Evolutionary conservation across 1,140 invertebrate genomes (phyloP).

Genomic region (Harpegnathos saltator): DNA sequence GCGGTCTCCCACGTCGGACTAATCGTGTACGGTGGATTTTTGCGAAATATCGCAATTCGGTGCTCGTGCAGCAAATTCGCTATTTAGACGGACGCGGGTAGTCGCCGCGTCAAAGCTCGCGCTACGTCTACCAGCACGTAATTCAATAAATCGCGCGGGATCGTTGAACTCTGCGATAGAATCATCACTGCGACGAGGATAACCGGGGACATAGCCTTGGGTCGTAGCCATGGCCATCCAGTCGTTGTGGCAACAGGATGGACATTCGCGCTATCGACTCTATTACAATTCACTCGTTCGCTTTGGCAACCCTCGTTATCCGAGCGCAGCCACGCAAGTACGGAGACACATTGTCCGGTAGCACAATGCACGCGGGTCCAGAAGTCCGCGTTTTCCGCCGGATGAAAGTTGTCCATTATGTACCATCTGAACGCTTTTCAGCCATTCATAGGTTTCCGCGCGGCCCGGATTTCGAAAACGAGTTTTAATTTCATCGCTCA

Average conservation of each 20-base stretch:
- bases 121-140: conserved; percentile 7
- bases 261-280: conserved; percentile 58
- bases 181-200: conserved; percentile 35
- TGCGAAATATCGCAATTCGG: too few relatives aligned
- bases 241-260: conserved; percentile 63
- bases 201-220: conserved; percentile 45
- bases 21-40: neutral
- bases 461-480: conserved; percentile 15
- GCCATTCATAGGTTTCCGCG: conserved; percentile 9
- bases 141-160: conserved; percentile 41
- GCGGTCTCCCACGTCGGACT: too few relatives aligned
- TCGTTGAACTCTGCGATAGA: conserved; percentile 49
- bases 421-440: neutral
- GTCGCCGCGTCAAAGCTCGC: neutral
- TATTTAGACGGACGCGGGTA: neutral
- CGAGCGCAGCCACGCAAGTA: conserved; percentile 56
- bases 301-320: conserved; percentile 66
- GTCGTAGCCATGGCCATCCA: conserved; percentile 54
- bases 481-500: conserved; percentile 37
- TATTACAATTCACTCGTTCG: conserved; percentile 65
- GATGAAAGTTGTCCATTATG: conserved; percentile 63
- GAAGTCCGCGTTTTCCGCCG: conserved; percentile 50
- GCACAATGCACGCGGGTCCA: conserved; percentile 50
- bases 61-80: neutral
- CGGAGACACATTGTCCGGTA: conserved; percentile 62